These are phyloP conservation scores for Camponotus floridanus DNA, from an alignment of 1,140 invertebrate species.

Conservation along the genomic window DNA sequence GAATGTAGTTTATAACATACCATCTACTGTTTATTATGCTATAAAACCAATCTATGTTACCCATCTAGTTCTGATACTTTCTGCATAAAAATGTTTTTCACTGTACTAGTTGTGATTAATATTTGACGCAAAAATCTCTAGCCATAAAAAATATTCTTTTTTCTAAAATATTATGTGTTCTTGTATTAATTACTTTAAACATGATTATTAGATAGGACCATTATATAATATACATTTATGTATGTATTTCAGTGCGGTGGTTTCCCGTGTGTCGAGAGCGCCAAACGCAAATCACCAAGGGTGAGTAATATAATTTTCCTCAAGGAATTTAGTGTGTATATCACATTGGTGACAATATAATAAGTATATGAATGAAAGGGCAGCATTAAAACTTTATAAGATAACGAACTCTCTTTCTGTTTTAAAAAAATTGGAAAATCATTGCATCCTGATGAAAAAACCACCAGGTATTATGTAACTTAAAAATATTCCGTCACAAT, in stretches of 20 bases:
- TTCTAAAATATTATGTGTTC: background rate
- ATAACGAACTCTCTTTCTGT: background rate
- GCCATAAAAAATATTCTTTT: background rate
- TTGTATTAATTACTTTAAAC: conserved; percentile 6
- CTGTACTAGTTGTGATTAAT: background rate
- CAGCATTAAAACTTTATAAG: background rate
- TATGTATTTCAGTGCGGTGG: conserved; percentile 86
- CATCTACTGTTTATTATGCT: conserved; percentile 16
- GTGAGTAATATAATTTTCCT: conserved; percentile 75
- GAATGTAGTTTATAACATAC: conserved; percentile 4
- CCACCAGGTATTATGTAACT: background rate
- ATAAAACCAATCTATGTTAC: conserved; percentile 32
- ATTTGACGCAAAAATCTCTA: background rate
- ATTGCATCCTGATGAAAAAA: conserved; percentile 12
- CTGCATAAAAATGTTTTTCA: conserved; percentile 32
- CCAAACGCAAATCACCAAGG: conserved; percentile 82
- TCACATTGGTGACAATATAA: background rate
- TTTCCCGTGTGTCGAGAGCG: conserved; percentile 82
- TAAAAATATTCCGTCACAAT: background rate
- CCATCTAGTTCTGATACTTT: background rate
- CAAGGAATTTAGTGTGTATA: background rate
- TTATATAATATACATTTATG: conserved; percentile 32
- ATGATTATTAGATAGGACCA: background rate
- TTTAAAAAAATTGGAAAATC: background rate
- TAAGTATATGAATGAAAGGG: background rate